These are phyloP conservation scores for Deilephila elpenor DNA, from an alignment of 2,888 invertebrate species.

Conservation along the genomic window DNA sequence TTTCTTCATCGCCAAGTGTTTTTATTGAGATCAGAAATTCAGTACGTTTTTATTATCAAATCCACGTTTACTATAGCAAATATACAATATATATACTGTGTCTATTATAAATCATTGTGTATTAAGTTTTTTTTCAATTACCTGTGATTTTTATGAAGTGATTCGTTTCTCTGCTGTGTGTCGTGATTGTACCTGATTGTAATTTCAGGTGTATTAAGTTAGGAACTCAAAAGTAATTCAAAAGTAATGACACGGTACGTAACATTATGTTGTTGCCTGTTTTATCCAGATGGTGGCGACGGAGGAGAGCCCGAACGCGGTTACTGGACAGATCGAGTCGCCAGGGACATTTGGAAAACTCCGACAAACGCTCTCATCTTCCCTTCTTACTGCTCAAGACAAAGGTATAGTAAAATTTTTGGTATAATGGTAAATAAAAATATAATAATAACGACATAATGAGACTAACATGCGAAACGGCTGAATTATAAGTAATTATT, in stretches of 20 bases:
- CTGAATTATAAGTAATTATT: neutral
- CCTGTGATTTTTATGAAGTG: no score
- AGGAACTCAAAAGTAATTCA: neutral
- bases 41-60: slow-evolving; percentile 39
- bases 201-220: no score
- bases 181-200: no score
- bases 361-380: slow-evolving; percentile 92
- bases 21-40: slow-evolving; percentile 62
- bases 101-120: neutral
- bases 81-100: neutral
- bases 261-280: neutral
- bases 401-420: slow-evolving; percentile 85
- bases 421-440: neutral
- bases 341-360: slow-evolving; percentile 93
- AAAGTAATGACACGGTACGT: neutral
- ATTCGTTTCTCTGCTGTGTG: no score
- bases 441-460: neutral
- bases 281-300: slow-evolving; percentile 91
- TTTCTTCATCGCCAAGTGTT: slow-evolving; percentile 58
- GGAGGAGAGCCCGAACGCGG: slow-evolving; percentile 87
- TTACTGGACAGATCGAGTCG: slow-evolving; percentile 86
- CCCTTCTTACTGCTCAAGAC: slow-evolving; percentile 92
- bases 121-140: no score
- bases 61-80: neutral
- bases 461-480: no score